phyloP scores from a whole-genome alignment of 2,888 invertebrate species.

The Drosophila multiciliata region DNA sequence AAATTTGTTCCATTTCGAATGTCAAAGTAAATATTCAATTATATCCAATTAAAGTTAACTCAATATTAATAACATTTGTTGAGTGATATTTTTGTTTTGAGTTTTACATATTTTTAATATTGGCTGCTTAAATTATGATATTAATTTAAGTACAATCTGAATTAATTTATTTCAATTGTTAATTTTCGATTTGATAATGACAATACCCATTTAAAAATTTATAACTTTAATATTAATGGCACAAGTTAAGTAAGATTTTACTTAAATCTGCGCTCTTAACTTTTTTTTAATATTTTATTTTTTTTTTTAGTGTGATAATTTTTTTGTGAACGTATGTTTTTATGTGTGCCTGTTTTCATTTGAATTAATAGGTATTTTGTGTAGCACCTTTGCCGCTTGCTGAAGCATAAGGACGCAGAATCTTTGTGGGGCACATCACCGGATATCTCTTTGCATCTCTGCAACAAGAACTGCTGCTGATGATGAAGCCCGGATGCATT shows the following conservation, averaged over 20 bases:
- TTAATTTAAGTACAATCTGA: background rate
- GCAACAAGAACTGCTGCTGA: conserved; percentile 35
- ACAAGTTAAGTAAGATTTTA: background rate
- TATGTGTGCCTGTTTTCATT: background rate
- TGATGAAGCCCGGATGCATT: conserved; percentile 11
- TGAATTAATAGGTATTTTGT: conserved; percentile 3
- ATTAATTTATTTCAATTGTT: background rate
- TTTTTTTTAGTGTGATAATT: background rate
- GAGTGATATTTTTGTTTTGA: background rate
- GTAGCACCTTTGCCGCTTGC: conserved; percentile 10
- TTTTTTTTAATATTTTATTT: too few relatives aligned
- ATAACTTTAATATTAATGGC: background rate
- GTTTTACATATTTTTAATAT: too few relatives aligned
- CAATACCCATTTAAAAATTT: background rate
- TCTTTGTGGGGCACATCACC: conserved; percentile 18
- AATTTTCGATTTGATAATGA: background rate
- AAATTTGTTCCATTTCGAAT: background rate
- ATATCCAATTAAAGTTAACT: background rate
- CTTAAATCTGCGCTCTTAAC: background rate
- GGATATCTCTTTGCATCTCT: conserved; percentile 26
- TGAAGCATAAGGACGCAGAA: conserved; percentile 27
- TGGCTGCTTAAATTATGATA: background rate
- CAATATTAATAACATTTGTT: background rate
- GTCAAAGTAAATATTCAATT: background rate
- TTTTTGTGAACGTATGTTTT: background rate